These are phyloP conservation scores for Tubulanus polymorphus DNA, from an alignment of 2,888 invertebrate genomes.

Conservation along the genomic window DNA sequence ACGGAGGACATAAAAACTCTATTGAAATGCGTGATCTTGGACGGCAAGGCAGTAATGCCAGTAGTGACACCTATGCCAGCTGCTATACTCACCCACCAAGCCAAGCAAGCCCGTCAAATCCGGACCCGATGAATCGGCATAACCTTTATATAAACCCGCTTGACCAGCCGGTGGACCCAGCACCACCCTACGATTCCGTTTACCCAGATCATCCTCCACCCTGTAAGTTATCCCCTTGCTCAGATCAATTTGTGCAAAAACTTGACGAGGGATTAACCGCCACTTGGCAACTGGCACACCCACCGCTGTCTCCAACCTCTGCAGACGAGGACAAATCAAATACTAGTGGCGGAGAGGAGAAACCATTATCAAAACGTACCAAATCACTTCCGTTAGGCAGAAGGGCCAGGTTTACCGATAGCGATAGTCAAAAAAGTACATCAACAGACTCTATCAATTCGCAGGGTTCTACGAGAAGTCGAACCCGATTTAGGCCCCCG, in stretches of 20 bases:
- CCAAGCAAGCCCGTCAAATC: conserved; percentile 11
- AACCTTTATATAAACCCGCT: conserved; percentile 51
- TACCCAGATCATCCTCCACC: background rate
- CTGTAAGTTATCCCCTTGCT: conserved; percentile 2
- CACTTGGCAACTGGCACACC: conserved; percentile 36
- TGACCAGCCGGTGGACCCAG: conserved; percentile 24
- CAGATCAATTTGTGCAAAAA: conserved; percentile 36
- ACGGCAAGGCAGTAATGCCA: conserved; percentile 57
- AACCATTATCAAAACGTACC: conserved; percentile 34
- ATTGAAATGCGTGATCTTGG: conserved; percentile 43
- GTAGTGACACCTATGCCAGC: conserved; percentile 93
- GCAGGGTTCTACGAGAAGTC: conserved; percentile 36
- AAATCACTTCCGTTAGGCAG: conserved; percentile 39
- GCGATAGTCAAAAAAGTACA: conserved; percentile 35
- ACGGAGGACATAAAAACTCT: conserved; percentile 35
- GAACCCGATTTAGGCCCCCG: conserved; percentile 44
- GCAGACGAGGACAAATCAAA: conserved; percentile 2
- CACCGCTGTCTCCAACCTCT: conserved; percentile 1
- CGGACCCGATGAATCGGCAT: conserved; percentile 23
- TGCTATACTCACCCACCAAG: conserved; percentile 83
- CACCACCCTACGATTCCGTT: conserved; percentile 8
- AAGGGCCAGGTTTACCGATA: conserved; percentile 37
- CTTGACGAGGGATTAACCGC: conserved; percentile 36
- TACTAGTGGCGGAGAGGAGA: background rate
- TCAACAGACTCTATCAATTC: conserved; percentile 47